Conservation (phyloP, 2,888 invertebrate species). For the Drosophila neonasuta region DNA sequence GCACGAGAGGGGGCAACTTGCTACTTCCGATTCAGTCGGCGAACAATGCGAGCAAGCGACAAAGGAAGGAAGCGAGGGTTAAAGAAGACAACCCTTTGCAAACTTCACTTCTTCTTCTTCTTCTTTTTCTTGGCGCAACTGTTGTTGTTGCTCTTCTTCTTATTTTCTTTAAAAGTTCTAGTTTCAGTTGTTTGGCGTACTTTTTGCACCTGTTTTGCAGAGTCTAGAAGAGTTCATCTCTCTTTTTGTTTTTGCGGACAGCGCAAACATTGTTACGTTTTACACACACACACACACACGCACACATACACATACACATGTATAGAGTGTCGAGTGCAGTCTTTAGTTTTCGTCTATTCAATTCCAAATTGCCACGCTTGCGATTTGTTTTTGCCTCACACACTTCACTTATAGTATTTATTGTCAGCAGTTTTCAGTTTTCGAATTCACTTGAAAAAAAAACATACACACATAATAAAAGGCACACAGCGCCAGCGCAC, state of each 20-base stretch:
- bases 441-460: slow-evolving; percentile 39
- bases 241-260: not conserved
- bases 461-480: not conserved
- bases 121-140: slow-evolving; percentile 21
- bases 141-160: slow-evolving; percentile 26
- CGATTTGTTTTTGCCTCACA: slow-evolving; percentile 23
- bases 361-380: slow-evolving; percentile 28
- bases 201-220: slow-evolving; percentile 48
- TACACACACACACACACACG: slow-evolving; percentile 24
- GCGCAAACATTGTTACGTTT: slow-evolving; percentile 2
- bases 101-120: slow-evolving; percentile 25
- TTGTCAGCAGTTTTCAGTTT: slow-evolving; percentile 32
- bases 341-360: slow-evolving; percentile 17
- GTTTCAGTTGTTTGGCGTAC: slow-evolving; percentile 17
- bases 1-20: not conserved
- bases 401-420: slow-evolving; percentile 16
- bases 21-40: slow-evolving; percentile 30
- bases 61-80: not conserved
- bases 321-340: slow-evolving; percentile 10
- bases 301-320: not conserved
- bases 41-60: not conserved
- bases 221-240: slow-evolving; percentile 9
- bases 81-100: slow-evolving; percentile 41
- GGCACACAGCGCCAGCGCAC: slow-evolving; percentile 3
- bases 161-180: slow-evolving; percentile 5